Evolutionary conservation across 2,888 invertebrate species (phyloP).

Genomic region (Lasioglossum villosulum): DNA sequence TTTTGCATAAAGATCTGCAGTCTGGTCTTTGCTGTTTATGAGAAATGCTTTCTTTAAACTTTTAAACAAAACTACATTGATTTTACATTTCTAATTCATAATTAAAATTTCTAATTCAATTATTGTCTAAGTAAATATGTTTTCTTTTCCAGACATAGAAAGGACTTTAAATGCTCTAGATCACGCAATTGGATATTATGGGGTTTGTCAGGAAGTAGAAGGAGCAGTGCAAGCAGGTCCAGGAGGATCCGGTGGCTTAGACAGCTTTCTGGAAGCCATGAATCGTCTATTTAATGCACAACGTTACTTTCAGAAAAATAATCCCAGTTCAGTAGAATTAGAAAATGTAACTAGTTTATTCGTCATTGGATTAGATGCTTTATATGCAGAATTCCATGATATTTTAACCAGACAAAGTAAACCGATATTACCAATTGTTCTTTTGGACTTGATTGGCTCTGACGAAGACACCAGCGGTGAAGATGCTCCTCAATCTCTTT

Average conservation of each 20-base stretch:
- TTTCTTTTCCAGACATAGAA: constrained; percentile 87
- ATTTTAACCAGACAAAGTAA: constrained; percentile 94
- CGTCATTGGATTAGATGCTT: constrained; percentile 92
- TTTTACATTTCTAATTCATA: background rate
- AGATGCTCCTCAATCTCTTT: constrained; percentile 87
- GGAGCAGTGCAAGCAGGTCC: constrained; percentile 94
- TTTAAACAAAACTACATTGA: background rate
- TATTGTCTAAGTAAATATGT: background rate
- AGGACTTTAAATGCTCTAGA: constrained; percentile 94
- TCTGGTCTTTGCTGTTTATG: background rate
- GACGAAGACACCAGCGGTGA: constrained; percentile 91
- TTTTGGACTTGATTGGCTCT: constrained; percentile 93
- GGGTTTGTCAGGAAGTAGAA: constrained; percentile 96
- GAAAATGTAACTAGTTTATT: constrained; percentile 94
- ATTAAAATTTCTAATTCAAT: background rate
- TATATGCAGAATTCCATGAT: constrained; percentile 95
- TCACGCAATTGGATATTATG: constrained; percentile 97
- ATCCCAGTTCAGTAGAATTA: constrained; percentile 96
- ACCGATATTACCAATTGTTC: constrained; percentile 93
- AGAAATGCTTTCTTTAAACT: background rate
- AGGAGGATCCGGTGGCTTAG: constrained; percentile 85
- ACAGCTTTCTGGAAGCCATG: constrained; percentile 89
- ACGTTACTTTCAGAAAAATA: constrained; percentile 96
- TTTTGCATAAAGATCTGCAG: no score
- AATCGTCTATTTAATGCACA: constrained; percentile 94